These are phyloP conservation scores for Circaetus cinerascens DNA, from an alignment of 2,113 vertebrate species.

Conservation along the genomic window DNA sequence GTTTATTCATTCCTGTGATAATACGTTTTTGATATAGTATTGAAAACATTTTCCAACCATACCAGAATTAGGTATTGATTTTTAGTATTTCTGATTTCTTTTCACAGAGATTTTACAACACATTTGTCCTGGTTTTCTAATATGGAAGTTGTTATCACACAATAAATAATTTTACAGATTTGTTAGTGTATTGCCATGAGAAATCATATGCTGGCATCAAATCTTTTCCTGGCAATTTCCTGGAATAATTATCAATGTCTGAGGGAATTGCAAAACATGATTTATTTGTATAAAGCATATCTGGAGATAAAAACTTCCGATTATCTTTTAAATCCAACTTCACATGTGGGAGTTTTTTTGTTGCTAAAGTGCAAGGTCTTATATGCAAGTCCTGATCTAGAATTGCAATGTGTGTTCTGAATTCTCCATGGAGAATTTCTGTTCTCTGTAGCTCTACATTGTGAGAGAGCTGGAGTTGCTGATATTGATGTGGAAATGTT, in stretches of 20 bases:
- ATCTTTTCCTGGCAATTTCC: not conserved
- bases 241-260: not conserved
- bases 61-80: not conserved
- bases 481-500: not conserved
- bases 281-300: not conserved
- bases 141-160: not conserved
- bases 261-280: not conserved
- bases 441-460: not conserved
- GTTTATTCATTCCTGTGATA: not conserved
- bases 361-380: not conserved
- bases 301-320: not conserved
- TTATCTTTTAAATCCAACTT: not conserved
- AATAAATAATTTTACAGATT: not conserved
- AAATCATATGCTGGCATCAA: not conserved
- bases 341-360: fast-evolving
- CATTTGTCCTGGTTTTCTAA: not conserved
- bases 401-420: not conserved
- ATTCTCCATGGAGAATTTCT: not conserved
- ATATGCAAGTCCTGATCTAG: not conserved
- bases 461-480: not conserved
- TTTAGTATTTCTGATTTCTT: not conserved
- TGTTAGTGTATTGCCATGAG: not conserved
- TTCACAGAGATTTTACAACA: not conserved
- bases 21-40: not conserved
- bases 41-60: not conserved